A percentile compares a stretch with the other conserved stretches of the same genome.
Conservation (phyloP, 2,113 vertebrate species). For the Neotragus pygmaeus region DNA sequence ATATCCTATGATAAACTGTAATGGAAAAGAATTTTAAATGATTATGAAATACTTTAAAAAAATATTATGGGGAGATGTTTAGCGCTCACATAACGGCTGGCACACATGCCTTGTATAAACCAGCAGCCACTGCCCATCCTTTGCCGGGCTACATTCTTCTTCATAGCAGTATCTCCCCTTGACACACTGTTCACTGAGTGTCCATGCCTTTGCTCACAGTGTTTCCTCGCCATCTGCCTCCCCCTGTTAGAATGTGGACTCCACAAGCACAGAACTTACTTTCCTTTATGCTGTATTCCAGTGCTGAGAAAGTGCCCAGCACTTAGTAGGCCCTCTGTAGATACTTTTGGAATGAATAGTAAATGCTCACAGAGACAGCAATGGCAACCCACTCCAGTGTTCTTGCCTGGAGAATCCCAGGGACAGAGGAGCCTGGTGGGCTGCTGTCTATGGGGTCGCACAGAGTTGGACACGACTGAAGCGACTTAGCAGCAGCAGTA, state of each 20-base stretch:
- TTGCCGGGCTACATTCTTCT: not conserved
- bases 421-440: no score
- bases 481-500: no score
- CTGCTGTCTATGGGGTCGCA: no score
- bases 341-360: not conserved
- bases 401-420: no score
- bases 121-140: not conserved
- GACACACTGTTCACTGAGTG: not conserved
- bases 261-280: not conserved
- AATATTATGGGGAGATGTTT: not conserved
- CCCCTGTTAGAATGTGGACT: no score
- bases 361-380: not conserved
- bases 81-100: not conserved
- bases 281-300: not conserved
- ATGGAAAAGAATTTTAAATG: not conserved
- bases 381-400: no score
- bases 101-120: rapidly evolving
- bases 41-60: not conserved
- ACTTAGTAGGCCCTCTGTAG: not conserved
- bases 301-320: not conserved
- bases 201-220: not conserved
- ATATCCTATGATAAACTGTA: not conserved
- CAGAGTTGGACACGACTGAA: no score
- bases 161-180: not conserved
- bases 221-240: not conserved